These are phyloP conservation scores for Cydia strobilella DNA, from an alignment of 1,140 invertebrate species.

Conservation along the genomic window DNA sequence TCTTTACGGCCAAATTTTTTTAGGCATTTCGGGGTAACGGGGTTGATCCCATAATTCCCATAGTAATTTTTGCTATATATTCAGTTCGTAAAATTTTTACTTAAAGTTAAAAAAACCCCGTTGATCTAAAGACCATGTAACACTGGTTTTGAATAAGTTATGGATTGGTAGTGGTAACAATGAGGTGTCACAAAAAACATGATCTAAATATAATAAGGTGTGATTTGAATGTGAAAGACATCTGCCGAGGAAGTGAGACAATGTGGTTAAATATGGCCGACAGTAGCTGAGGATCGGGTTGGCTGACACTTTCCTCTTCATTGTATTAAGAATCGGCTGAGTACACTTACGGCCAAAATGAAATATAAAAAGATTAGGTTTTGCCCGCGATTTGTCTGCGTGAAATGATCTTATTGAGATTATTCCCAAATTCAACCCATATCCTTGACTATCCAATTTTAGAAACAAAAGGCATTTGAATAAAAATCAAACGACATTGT, in stretches of 20 bases:
- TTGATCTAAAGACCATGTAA: not conserved
- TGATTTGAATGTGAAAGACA: conserved; percentile 27
- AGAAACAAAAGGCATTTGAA: not conserved
- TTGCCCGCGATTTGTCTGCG: too few species aligned
- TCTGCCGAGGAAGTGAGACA: conserved; percentile 27
- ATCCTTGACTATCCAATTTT: not conserved
- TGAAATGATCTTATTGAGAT: too few species aligned
- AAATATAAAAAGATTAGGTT: too few species aligned
- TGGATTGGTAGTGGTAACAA: not conserved
- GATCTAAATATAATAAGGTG: conserved; percentile 30
- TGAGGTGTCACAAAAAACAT: conserved; percentile 29
- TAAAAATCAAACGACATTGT: conserved; percentile 6
- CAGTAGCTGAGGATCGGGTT: not conserved
- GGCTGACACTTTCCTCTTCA: not conserved
- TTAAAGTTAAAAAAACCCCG: too few species aligned
- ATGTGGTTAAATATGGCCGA: not conserved
- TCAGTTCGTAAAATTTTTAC: too few species aligned
- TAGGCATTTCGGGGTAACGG: too few species aligned
- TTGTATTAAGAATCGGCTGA: not conserved
- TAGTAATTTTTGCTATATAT: too few species aligned
- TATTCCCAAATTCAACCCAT: not conserved
- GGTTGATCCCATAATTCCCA: too few species aligned
- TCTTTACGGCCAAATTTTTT: too few species aligned
- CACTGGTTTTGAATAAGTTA: not conserved
- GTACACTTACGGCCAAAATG: too few species aligned